phyloP scores from a whole-genome alignment of 2,888 invertebrate genomes.

The Siphonodentalium dalli region DNA sequence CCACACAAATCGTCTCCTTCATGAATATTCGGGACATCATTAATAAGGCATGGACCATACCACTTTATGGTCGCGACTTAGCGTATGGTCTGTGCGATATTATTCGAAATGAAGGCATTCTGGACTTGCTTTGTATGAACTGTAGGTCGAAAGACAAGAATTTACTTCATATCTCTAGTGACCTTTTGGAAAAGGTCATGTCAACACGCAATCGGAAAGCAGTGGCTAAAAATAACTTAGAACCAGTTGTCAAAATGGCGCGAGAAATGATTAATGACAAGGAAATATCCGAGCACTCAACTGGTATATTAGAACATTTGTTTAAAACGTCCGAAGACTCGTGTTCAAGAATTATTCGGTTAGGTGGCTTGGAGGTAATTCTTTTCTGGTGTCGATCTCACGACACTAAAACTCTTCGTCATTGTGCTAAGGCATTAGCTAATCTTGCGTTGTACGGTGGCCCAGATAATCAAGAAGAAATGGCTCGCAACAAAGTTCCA shows the following conservation, averaged over 20 bases:
- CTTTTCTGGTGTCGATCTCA: constrained; percentile 92
- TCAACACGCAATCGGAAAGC: constrained; percentile 92
- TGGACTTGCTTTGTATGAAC: constrained; percentile 76
- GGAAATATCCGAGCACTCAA: constrained; percentile 50
- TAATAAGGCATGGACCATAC: constrained; percentile 91
- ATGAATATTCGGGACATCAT: constrained; percentile 50
- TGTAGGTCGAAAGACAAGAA: constrained; percentile 79
- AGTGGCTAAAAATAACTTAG: constrained; percentile 89
- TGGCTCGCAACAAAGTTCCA: constrained; percentile 80
- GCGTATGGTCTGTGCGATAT: constrained; percentile 93
- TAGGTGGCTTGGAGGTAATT: constrained; percentile 92
- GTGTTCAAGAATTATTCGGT: constrained; percentile 88
- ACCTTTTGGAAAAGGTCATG: constrained; percentile 89
- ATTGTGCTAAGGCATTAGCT: constrained; percentile 95
- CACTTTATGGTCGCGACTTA: constrained; percentile 90
- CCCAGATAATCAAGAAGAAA: constrained; percentile 94
- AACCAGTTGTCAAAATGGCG: constrained; percentile 88
- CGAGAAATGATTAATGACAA: constrained; percentile 86
- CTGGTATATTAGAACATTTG: constrained; percentile 68
- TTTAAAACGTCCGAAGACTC: constrained; percentile 97
- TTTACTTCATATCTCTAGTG: constrained; percentile 86
- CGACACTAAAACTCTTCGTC: constrained; percentile 87
- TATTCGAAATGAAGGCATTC: constrained; percentile 83
- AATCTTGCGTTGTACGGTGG: constrained; percentile 97
- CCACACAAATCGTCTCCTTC: constrained; percentile 45